These are phyloP conservation scores for Gymnarchus niloticus DNA, from an alignment of 2,113 vertebrate genomes.

Conservation along the genomic window DNA sequence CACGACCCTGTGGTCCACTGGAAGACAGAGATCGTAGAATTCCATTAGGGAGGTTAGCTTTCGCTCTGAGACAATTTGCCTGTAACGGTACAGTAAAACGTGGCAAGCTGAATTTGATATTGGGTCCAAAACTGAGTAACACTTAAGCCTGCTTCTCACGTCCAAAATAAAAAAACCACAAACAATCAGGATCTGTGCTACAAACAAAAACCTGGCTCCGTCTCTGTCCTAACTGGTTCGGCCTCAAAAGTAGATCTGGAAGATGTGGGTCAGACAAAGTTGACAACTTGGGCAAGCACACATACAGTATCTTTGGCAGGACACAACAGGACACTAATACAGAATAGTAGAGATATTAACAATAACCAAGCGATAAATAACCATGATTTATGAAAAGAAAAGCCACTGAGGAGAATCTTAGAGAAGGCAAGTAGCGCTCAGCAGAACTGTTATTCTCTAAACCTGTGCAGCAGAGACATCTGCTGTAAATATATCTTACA, in stretches of 20 bases:
- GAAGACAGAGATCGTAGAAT: constrained; percentile 6
- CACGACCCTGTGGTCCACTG: constrained; percentile 86
- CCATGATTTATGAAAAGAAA: background rate
- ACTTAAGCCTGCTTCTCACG: background rate
- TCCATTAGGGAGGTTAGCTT: background rate
- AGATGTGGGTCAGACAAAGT: background rate
- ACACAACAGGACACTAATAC: background rate
- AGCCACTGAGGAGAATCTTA: background rate
- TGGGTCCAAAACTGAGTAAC: background rate
- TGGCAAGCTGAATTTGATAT: background rate
- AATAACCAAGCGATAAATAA: background rate
- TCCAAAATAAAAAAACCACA: background rate
- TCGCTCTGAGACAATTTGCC: background rate
- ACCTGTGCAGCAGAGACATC: background rate
- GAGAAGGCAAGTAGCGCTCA: background rate
- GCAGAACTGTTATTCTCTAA: background rate
- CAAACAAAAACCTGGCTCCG: background rate
- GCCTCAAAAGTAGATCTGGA: background rate
- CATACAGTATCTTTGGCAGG: constrained; percentile 3
- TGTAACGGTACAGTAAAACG: background rate
- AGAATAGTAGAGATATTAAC: background rate
- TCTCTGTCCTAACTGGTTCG: background rate
- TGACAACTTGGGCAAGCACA: background rate
- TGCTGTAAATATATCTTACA: background rate
- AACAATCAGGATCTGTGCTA: background rate